Base-by-base conservation (phyloP, 2,797 vertebrate species). In the Rhynchotus rufescens region DNA sequence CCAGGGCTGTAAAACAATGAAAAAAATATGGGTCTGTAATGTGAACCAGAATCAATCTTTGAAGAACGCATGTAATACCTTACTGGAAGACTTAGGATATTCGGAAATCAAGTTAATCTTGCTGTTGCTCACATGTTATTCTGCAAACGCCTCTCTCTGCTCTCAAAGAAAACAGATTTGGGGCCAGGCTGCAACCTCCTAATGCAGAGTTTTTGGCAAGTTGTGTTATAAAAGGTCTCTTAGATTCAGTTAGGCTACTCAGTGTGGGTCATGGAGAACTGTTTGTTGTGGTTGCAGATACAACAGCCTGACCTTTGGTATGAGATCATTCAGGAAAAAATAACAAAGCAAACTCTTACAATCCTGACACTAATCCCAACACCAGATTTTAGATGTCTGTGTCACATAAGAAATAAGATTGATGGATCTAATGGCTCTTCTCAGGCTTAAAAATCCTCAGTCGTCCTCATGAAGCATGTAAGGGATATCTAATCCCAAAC, bases 1-100 rank as follows among this genome's bases (percentile, higher is more conserved):
- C 98, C 86, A 99, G 96, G 76, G 99, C 99, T 99, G 97, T 59
- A 97, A 97, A 88, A 94, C 74, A 96, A 94, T 0, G 69, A 61
- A 64, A 76, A 23, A 80, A 45, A 87, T 6, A 9, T 5, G 62
- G 5, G 28, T 15, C 79, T 84, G 80, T 20, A 59, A 64, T 1
- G 54, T 5, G 80, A 86, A 13, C 64, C 78, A 26, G 62, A 67
- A 57, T 2, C 32, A 71, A 3, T 3, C 80, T 25, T 13, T 36
- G 49, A 34, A 51, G 51, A 83, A 10, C 30, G 38, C 6, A 1
- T 45, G 83, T 1, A 21, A 17, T 44, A 49, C 10, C 84, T 54
- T 38, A 28, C 84, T 85, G 82, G 82, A 60, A 80, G 65, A 68
- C 47, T 51, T 17, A 74, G 66, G 1, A 69, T 34, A 49, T 4